These are phyloP conservation scores for Heliconius charithonia DNA, from an alignment of 2,888 invertebrate species.

Conservation along the genomic window DNA sequence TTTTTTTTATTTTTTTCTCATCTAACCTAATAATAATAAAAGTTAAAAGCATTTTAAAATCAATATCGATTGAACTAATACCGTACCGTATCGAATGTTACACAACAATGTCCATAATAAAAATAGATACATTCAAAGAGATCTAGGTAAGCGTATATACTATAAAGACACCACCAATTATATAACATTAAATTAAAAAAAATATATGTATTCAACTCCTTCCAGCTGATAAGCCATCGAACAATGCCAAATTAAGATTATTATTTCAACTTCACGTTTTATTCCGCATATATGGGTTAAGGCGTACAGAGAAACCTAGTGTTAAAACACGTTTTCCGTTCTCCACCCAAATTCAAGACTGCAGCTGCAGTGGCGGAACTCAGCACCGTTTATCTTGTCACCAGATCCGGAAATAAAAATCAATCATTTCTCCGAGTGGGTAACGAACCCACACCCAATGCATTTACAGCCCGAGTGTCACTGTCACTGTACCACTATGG, in stretches of 20 bases:
- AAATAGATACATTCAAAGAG: background rate
- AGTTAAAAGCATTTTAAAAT: too few relatives aligned
- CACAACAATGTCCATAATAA: background rate
- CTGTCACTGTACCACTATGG: background rate
- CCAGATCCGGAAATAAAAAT: background rate
- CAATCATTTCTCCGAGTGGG: too few relatives aligned
- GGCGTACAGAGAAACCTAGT: background rate
- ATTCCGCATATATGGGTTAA: background rate
- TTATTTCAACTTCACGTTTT: background rate
- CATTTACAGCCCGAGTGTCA: too few relatives aligned
- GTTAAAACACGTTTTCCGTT: background rate
- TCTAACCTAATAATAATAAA: too few relatives aligned
- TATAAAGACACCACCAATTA: background rate
- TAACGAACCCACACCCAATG: too few relatives aligned
- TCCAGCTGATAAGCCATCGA: background rate
- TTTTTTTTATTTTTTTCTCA: too few relatives aligned
- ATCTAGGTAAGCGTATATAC: background rate
- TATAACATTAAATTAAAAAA: background rate
- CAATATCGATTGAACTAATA: background rate
- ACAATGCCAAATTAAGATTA: too few relatives aligned
- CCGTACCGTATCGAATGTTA: background rate
- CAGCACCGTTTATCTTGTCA: background rate
- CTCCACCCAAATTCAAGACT: background rate
- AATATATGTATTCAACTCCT: background rate
- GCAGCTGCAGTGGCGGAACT: background rate